Base-by-base conservation (phyloP, 2,797 vertebrate species). In the Enteromius thamalakanensis region DNA sequence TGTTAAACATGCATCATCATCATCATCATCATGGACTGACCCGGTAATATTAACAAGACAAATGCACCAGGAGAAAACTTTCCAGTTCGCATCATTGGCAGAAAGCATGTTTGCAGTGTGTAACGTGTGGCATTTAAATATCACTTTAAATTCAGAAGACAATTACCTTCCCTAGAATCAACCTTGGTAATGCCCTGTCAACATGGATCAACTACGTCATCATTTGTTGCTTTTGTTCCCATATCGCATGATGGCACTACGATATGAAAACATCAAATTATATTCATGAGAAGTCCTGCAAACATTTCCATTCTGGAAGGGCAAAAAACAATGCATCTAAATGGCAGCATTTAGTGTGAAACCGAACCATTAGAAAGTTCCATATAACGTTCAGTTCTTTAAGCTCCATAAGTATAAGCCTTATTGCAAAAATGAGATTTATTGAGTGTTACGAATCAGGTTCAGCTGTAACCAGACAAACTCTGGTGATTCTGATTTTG, bases 401-500 rank as follows among this genome's bases (percentile, higher is more conserved):
- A 55, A 79, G 65, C 55, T 77, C 77, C 55, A 70, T 72, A 79
- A 72, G 29, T 81, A 40, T 47, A 29, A 76, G 32, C 32, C 26
- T 77, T 58, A 70, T 76, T 78, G 47, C 29, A 69, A 40, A 75
- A 68, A 62, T 42, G 3, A 11, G 74, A 45, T 64, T 26, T 87
- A 53, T 60, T 86, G 79, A 67, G 21, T 79, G 67, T 75, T 49
- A 62, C 60, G 72, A 74, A 60, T 76, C 23, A 1, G 40, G 40
- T 74, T 47, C 51, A 14, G 4, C 53, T 74, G 21, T 71, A 42
- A 49, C 81, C 58, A 80, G 34, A 88, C 89, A 89, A 88, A 90
- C 88, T 90, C 90, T 84, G 87, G 89, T 87, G 89, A 90, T 85
- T 90, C 87, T 26, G 90, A 88, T 90, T 92, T 86, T 86, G 88